Conservation (phyloP, 2,888 invertebrate genomes). For the Sphaerophoria rueppellii region DNA sequence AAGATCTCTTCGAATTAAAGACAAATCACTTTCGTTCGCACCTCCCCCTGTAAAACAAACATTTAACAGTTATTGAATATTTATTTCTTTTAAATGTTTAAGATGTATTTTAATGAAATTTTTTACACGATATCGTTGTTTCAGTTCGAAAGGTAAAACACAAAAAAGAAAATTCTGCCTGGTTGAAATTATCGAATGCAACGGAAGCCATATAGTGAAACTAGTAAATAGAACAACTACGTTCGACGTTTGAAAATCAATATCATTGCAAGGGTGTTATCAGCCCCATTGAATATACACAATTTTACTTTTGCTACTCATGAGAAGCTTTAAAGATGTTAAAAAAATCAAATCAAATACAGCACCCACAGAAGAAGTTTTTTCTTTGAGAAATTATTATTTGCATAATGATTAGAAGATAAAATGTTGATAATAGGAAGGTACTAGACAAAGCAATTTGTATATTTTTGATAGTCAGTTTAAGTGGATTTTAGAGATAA, state of each 20-base stretch:
- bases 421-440: conserved; percentile 19
- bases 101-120: neutral
- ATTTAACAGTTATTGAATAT: too few species aligned
- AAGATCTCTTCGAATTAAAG: conserved; percentile 77
- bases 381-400: conserved; percentile 27
- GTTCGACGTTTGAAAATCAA: conserved; percentile 51
- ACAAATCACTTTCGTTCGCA: conserved; percentile 80
- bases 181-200: conserved; percentile 48
- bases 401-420: conserved; percentile 48
- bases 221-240: conserved; percentile 60
- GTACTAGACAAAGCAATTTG: conserved; percentile 8
- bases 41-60: conserved; percentile 81
- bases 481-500: conserved; percentile 24
- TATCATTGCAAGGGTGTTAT: conserved; percentile 60
- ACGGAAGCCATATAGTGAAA: conserved; percentile 59
- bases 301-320: neutral
- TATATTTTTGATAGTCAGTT: conserved; percentile 34
- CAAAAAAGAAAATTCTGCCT: conserved; percentile 47
- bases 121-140: conserved; percentile 57
- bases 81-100: too few species aligned
- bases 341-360: neutral
- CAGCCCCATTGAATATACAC: conserved; percentile 19
- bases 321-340: neutral
- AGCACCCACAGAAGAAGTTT: neutral
- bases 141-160: conserved; percentile 56